Base-by-base conservation (phyloP, 1,140 invertebrate species). In the Drosophila littoralis region DNA sequence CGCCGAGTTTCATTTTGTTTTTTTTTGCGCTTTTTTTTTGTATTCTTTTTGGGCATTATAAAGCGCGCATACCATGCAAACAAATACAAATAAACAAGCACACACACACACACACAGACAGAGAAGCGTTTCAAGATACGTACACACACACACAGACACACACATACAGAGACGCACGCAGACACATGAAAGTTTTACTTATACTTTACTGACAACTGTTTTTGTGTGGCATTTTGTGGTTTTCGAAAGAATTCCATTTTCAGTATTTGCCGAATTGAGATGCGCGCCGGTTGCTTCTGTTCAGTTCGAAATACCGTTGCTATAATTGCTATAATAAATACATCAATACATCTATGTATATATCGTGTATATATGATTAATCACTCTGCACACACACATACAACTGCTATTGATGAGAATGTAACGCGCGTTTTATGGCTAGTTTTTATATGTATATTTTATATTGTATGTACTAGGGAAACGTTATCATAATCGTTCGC, bases 221-320 rank as follows among this genome's bases (percentile, higher is more conserved):
- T 84, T 85, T 77, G 67, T 90, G 78, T 73, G 77, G 75, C 81
- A 78, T 85, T 90, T 68, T 81, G 79, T 74, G 80, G 88, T 88
- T 90, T 86, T 81, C 48, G 58, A 89, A 90, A 90, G 86, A 91
- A 91, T 89, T 90, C 83, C 90, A 77, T 90, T 82, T 90, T 91
- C 90, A 91, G 90, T 91, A 85, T 91, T 90, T 91, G 86, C 57
- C 78, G 85, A 90, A 91, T 91, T 91, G 90, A 91, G 90, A 89
- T 85, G 84, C 86, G 83, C 78, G 76, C 86, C 90, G 85, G 84
- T 89, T 89, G 59, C 51, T 55, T 63, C 52, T 28, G 48, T 43
- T 51, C 55, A 40, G 42, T 51, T 58, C 12, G 15, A 51, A 13
- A 57, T 36, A 33, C 42, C 45, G 60, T 64, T 55, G 48, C 40